Evolutionary conservation across 2,888 invertebrate species (phyloP).

Genomic region (Rugalucina vietnamica): DNA sequence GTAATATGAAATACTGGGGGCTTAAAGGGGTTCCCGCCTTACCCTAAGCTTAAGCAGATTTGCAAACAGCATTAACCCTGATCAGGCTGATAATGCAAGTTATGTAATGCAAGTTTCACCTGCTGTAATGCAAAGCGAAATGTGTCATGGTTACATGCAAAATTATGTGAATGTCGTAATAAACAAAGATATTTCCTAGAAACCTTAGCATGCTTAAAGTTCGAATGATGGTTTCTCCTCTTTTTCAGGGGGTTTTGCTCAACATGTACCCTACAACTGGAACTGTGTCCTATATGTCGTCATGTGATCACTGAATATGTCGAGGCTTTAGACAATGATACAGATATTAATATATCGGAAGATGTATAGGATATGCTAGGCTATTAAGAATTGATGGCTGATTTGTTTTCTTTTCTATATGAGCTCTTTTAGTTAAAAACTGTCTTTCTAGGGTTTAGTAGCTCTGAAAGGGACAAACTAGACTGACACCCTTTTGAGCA

Average conservation of each 20-base stretch:
- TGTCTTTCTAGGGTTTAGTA: background rate
- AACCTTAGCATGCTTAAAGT: too few relatives aligned
- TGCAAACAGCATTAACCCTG: background rate
- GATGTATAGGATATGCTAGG: background rate
- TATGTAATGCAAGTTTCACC: background rate
- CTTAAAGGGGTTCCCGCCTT: too few relatives aligned
- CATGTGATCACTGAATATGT: constrained; percentile 85
- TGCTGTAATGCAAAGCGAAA: background rate
- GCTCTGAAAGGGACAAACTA: too few relatives aligned
- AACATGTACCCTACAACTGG: constrained; percentile 87
- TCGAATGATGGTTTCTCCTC: background rate
- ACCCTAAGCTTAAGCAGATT: too few relatives aligned
- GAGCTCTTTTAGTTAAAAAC: background rate
- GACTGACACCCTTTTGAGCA: too few relatives aligned
- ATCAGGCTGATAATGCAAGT: background rate
- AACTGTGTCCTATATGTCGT: constrained; percentile 95
- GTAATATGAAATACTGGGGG: too few relatives aligned
- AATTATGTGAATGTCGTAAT: background rate
- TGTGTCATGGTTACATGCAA: background rate
- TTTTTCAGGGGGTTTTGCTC: constrained; percentile 91
- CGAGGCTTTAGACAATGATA: background rate
- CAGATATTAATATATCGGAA: background rate
- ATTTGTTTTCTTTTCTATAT: background rate
- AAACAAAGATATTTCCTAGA: background rate
- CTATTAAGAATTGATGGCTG: background rate